Evolutionary conservation across 2,888 invertebrate species (phyloP).

Genomic region (Agrotis clavis): DNA sequence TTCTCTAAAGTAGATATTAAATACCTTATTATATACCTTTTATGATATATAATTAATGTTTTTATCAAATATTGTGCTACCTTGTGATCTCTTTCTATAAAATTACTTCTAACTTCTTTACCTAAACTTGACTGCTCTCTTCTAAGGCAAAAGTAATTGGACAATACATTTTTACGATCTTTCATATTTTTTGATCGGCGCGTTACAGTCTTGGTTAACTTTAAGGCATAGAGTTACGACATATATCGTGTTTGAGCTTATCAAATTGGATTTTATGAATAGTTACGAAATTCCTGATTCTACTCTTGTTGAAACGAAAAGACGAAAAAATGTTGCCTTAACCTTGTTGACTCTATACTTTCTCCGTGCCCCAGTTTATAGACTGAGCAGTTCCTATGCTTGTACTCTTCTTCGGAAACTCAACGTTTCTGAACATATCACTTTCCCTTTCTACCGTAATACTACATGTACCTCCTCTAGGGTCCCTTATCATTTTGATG

Average conservation of each 20-base stretch:
- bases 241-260: slow-evolving; percentile 73
- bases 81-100: slow-evolving; percentile 81
- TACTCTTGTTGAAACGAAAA: slow-evolving; percentile 62
- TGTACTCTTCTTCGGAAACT: slow-evolving; percentile 19
- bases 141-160: slow-evolving; percentile 78
- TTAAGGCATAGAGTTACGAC: slow-evolving; percentile 68
- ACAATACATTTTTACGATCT: slow-evolving; percentile 82
- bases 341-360: slow-evolving; percentile 53
- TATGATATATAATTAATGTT: slow-evolving; percentile 67
- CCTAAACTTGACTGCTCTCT: slow-evolving; percentile 75
- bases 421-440: slow-evolving; percentile 21
- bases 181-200: slow-evolving; percentile 70
- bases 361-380: slow-evolving; percentile 10
- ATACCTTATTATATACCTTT: slow-evolving; percentile 65
- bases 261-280: slow-evolving; percentile 61
- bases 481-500: slow-evolving; percentile 47
- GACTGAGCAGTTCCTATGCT: slow-evolving; percentile 38
- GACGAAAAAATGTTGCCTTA: slow-evolving; percentile 68
- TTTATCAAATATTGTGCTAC: slow-evolving; percentile 76
- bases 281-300: slow-evolving; percentile 54
- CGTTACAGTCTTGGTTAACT: slow-evolving; percentile 67
- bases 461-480: slow-evolving; percentile 30
- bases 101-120: slow-evolving; percentile 69
- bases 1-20: slow-evolving; percentile 68
- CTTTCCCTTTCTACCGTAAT: slow-evolving; percentile 23